Percentiles rank a stretch among this genome's conserved stretches.
These are phyloP conservation scores for Tetragnatha versicolor DNA, from an alignment of 1,140 invertebrate species.

Conservation along the genomic window DNA sequence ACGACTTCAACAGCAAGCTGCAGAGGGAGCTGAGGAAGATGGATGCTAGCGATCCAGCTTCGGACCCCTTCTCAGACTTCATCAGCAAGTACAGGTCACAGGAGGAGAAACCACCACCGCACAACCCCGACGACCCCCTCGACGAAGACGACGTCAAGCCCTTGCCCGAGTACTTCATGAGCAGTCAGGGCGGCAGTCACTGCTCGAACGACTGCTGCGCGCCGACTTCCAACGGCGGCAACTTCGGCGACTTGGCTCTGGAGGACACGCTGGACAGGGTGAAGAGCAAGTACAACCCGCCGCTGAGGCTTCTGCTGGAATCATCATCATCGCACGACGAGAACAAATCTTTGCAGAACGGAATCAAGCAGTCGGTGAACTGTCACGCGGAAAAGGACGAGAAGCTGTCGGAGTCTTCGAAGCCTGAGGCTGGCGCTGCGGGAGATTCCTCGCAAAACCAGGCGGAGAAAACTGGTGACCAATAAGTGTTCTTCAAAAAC, in stretches of 20 bases:
- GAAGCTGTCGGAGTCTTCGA: neutral
- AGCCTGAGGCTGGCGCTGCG: no score
- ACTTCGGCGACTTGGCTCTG: neutral
- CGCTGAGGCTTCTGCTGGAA: constrained; percentile 16
- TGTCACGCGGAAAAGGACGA: neutral
- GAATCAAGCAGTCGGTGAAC: neutral
- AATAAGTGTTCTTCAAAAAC: no score
- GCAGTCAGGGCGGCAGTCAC: neutral
- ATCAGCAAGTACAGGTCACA: constrained; percentile 7
- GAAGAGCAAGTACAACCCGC: constrained; percentile 32
- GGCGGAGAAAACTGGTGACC: no score
- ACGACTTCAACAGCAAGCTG: neutral
- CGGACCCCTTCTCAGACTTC: constrained; percentile 20
- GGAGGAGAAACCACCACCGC: neutral
- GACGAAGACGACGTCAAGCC: neutral
- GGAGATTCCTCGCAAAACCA: no score
- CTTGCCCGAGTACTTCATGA: constrained; percentile 47
- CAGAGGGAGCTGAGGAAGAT: neutral
- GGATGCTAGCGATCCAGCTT: neutral
- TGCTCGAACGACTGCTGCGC: constrained; percentile 21
- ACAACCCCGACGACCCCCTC: neutral
- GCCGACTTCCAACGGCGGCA: neutral
- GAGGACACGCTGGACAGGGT: constrained; percentile 8
- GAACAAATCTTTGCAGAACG: neutral
- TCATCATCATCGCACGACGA: neutral